A percentile compares a stretch with the other conserved stretches of the same genome.
phyloP scores from a whole-genome alignment of 2,113 vertebrate genomes.

The Dasypus novemcinctus region DNA sequence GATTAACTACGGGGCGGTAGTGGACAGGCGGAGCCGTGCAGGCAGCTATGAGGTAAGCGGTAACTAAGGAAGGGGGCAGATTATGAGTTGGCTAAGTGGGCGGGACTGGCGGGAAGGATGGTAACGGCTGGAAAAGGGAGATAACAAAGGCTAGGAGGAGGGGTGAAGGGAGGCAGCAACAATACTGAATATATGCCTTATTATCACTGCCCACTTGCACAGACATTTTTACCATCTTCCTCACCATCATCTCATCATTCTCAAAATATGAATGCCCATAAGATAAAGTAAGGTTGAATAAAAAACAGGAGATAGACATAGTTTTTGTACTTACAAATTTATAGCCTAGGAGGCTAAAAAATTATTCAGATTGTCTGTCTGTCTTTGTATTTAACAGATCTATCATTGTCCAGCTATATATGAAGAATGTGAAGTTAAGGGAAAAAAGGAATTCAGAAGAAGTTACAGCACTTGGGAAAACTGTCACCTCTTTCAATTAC shows the following conservation, averaged over 20 bases:
- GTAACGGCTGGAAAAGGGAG: too few relatives aligned
- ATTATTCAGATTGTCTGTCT: background rate
- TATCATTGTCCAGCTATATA: background rate
- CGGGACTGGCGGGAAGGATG: too few relatives aligned
- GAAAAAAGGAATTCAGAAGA: slow-evolving; percentile 51
- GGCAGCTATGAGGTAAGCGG: too few relatives aligned
- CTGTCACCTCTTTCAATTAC: slow-evolving; percentile 14
- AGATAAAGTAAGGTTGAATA: background rate
- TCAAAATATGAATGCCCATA: background rate
- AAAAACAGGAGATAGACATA: slow-evolving; percentile 11
- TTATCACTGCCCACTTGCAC: background rate
- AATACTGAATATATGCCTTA: too few relatives aligned
- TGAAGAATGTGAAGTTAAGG: background rate
- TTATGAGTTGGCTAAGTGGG: too few relatives aligned
- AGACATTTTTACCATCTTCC: background rate
- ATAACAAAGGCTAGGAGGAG: too few relatives aligned
- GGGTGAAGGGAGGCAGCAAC: too few relatives aligned
- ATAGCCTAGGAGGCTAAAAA: background rate
- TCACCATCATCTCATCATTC: background rate
- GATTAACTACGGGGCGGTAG: too few relatives aligned
- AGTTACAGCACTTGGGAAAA: slow-evolving; percentile 32
- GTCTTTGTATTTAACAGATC: background rate
- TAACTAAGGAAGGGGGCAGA: too few relatives aligned
- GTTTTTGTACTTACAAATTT: background rate
- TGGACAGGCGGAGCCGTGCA: too few relatives aligned